Evolutionary conservation across 1,140 invertebrate genomes (phyloP), one percentile per base, ranked within the genome.

Genomic region (Alviniconcha marisindica): DNA sequence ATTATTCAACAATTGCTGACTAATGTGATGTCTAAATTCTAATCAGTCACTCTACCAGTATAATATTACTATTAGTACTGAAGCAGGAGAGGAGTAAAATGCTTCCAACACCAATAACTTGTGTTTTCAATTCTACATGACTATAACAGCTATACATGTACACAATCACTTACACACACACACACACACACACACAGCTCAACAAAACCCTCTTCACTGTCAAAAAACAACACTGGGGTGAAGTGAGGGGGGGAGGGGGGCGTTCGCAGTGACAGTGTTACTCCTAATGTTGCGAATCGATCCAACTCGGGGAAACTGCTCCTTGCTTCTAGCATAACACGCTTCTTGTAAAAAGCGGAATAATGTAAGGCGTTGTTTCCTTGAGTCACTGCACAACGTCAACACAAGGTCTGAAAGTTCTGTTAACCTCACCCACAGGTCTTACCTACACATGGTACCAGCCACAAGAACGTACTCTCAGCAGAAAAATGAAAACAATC

Each of bases 261-360:
- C 69, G 69, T 71, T 40, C 69, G 69, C 69, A 71, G 10, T 71
- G 69, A 40, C 10, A 24, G 69, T 48, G 44, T 69, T 69, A 33
- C 28, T 71, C 33, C 40, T 71, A 33, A 2, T 71, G 69, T 71
- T 71, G 69, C 38, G 69, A 71, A 71, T 71, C 69, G 69, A 71
- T 71, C 69, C 36, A 40, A 33, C 69, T 40, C 69, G 31, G 2
- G n/a, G 44, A 48, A 48, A 24, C 36, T 71, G 33, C 69, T 24
- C 24, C 24, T 18, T 40, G 69, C 69, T 71, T 71, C 33, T 31
- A 66, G 31, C 63, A 12, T 28, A 66, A 66, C 63, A 66, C 31
- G 28, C n/a, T 66, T n/a, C 63, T 66, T 1, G 63, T 66, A 66
- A 33, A 5, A 0, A 33, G 14, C 15, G 5, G n/a, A 66, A 14